Conservation (phyloP, 1,140 invertebrate genomes). For the Hestina assimilis region DNA sequence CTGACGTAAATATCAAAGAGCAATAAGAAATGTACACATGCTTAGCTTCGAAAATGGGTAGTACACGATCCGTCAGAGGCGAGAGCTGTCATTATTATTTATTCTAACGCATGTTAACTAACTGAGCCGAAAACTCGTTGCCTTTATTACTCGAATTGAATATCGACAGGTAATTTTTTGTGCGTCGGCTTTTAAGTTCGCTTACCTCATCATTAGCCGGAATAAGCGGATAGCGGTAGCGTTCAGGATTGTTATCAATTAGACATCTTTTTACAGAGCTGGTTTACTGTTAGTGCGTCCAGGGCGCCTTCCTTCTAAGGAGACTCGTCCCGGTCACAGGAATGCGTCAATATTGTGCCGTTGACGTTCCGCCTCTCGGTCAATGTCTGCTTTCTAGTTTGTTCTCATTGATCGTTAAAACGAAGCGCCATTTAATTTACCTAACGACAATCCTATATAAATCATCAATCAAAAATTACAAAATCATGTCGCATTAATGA, state of each 20-base stretch:
- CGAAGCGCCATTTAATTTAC: slow-evolving; percentile 9
- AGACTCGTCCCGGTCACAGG: slow-evolving; percentile 49
- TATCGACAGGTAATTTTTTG: slow-evolving; percentile 16
- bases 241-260: slow-evolving; percentile 41
- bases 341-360: slow-evolving; percentile 64
- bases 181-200: slow-evolving; percentile 15
- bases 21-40: slow-evolving; percentile 16
- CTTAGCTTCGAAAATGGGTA: slow-evolving; percentile 7
- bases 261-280: slow-evolving; percentile 50
- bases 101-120: slow-evolving; percentile 27
- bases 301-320: slow-evolving; percentile 58
- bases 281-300: slow-evolving; percentile 61
- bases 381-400: slow-evolving; percentile 41
- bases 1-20: slow-evolving; percentile 12
- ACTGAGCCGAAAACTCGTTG: slow-evolving; percentile 14
- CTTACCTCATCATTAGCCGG: slow-evolving; percentile 26
- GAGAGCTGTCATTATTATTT: slow-evolving; percentile 23
- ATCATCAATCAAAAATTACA: too few relatives aligned
- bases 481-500: too few relatives aligned
- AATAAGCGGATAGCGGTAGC: slow-evolving; percentile 30
- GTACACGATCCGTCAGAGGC: slow-evolving; percentile 18
- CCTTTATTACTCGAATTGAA: slow-evolving; percentile 17
- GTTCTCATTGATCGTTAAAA: slow-evolving; percentile 31
- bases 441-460: too few relatives aligned
- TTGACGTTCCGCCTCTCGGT: slow-evolving; percentile 30